Evolutionary conservation across 2,888 invertebrate genomes (phyloP), one percentile per base, ranked within the genome.

Genomic region (Chrysotoxum bicinctum): DNA sequence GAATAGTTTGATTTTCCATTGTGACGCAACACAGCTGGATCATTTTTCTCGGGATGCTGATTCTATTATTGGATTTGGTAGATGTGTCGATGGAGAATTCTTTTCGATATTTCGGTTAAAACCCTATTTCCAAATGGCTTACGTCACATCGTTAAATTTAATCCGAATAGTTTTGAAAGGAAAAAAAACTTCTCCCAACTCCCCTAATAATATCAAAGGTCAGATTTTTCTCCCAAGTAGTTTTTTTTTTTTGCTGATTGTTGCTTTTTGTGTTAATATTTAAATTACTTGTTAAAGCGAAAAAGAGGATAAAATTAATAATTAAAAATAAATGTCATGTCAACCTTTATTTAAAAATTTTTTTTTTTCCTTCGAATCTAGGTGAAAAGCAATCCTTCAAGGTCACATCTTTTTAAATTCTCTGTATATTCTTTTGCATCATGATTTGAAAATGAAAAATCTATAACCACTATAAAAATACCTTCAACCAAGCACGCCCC

Each of bases 401-500:
- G 62, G 62, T 62, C 26, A 62, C 26, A 62, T 62, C 43, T 43
- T 43, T 62, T 62, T 26, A 26, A 16, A 16, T 43, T 43, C 10
- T 62, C 23, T 21, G n/a, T 21, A 43, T 43, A 40, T 43, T 26
- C 14, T 23, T 43, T 26, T 19, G 26, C 12, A 60, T 43, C 62
- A 43, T 62, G 43, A 43, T 62, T 62, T 62, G 1, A 62, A 62
- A 43, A 62, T 62, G 8, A 43, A 62, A 62, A 62, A 62, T 62
- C 62, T 62, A 62, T 62, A 62, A 62, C 30, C 43, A 43, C 62
- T 62, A 62, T 62, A 62, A 62, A 62, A 62, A 62, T 62, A 26
- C 26, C 43, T 43, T n/a, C 16, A 43, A n/a, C 43, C 8, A 50
- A 50, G 14, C 1, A 14, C 32, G 1, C 14, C 58, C 14, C 16